These are phyloP conservation scores for Bungarus multicinctus DNA, from an alignment of 2,113 vertebrate species.

Conservation along the genomic window DNA sequence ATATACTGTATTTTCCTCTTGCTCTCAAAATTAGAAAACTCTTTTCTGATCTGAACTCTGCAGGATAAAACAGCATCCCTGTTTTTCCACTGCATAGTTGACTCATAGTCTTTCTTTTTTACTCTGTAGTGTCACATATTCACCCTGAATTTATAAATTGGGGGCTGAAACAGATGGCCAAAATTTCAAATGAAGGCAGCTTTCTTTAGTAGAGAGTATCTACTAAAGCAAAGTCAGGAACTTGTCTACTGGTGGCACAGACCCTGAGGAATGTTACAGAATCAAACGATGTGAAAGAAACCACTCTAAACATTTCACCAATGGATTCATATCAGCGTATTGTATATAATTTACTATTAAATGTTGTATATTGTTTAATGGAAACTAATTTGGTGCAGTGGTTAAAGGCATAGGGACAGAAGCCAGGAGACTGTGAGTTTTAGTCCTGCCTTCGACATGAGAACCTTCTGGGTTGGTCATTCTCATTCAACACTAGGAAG, in stretches of 20 bases:
- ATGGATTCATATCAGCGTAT: not conserved
- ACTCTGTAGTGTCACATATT: slow-evolving; percentile 51
- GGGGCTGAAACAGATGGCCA: slow-evolving; percentile 63
- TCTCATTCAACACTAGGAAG: not conserved
- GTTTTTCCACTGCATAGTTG: not conserved
- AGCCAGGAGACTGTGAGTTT: not conserved
- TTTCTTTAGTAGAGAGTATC: not conserved
- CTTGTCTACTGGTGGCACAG: accelerated
- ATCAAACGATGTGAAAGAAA: not conserved
- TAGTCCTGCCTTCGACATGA: not conserved
- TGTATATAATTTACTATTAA: not conserved
- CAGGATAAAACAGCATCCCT: slow-evolving; percentile 33
- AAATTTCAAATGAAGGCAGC: slow-evolving; percentile 39
- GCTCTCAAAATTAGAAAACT: not conserved
- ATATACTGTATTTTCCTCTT: not conserved
- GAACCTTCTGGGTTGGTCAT: not conserved
- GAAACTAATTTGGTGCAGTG: not conserved
- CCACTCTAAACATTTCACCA: not conserved
- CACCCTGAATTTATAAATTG: slow-evolving; percentile 61
- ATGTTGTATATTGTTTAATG: not conserved
- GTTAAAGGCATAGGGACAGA: not conserved
- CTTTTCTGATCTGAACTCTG: slow-evolving; percentile 25
- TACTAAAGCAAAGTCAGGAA: not conserved
- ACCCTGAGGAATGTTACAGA: not conserved
- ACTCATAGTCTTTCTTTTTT: not conserved